phyloP scores from a whole-genome alignment of 2,797 vertebrate genomes.

The Clarias fuscus region DNA sequence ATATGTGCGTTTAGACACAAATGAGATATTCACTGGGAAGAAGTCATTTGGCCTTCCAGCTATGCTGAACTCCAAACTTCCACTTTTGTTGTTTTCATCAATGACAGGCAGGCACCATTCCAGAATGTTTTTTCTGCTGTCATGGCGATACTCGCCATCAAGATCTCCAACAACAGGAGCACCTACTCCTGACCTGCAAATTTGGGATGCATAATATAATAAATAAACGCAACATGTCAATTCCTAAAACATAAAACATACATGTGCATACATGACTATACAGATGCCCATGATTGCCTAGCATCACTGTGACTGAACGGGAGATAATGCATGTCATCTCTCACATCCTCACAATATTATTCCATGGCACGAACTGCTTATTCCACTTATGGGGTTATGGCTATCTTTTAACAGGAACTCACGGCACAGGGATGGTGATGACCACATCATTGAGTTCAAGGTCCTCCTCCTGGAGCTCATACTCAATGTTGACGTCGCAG shows the following conservation, averaged over 20 bases:
- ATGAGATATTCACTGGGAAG: slow-evolving; percentile 92
- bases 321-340: not conserved
- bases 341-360: not conserved
- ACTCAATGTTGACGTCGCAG: slow-evolving; percentile 98
- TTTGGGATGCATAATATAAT: not conserved
- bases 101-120: slow-evolving; percentile 98
- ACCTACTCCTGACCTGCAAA: slow-evolving; percentile 83
- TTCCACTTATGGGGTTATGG: not conserved
- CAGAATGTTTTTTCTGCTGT: slow-evolving; percentile 87
- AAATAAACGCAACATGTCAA: not conserved
- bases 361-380: not conserved
- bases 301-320: not conserved
- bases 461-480: slow-evolving; percentile 91
- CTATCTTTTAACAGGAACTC: slow-evolving; percentile 65
- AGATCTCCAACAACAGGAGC: slow-evolving; percentile 92
- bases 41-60: slow-evolving; percentile 92
- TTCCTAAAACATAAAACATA: not conserved
- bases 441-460: slow-evolving; percentile 93
- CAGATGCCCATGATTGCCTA: not conserved
- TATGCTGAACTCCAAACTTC: slow-evolving; percentile 97
- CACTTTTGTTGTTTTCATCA: slow-evolving; percentile 93
- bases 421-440: slow-evolving; percentile 96
- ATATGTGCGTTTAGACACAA: slow-evolving; percentile 94
- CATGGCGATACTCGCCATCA: slow-evolving; percentile 95
- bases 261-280: not conserved